Conservation (phyloP, 2,113 vertebrate genomes). For the Corythornis madagascariensis region DNA sequence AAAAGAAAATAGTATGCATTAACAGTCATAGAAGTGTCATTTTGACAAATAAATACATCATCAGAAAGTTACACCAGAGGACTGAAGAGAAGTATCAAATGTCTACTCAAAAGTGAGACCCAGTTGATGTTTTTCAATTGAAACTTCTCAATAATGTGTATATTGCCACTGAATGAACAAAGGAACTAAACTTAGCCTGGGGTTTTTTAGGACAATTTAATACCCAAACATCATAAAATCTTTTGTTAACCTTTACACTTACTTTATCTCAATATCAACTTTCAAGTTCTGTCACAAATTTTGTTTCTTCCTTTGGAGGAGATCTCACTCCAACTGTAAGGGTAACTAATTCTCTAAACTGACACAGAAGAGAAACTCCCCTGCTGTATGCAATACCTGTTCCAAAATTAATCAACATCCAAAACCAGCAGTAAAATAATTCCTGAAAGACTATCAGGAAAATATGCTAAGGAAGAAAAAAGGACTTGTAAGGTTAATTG, state of each 20-base stretch:
- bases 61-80: background rate
- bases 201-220: background rate
- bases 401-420: conserved; percentile 36
- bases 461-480: background rate
- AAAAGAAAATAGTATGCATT: background rate
- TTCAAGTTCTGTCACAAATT: background rate
- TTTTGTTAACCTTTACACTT: background rate
- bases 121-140: background rate
- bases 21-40: background rate
- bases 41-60: background rate
- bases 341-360: conserved; percentile 28
- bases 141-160: background rate
- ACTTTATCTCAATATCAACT: background rate
- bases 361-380: conserved; percentile 1
- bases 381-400: background rate
- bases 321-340: background rate
- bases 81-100: background rate
- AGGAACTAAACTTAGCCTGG: background rate
- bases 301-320: background rate
- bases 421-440: conserved; percentile 24
- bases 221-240: background rate
- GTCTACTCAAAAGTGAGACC: background rate
- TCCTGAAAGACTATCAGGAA: conserved; percentile 5
- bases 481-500: background rate
- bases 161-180: background rate